Evolutionary conservation across 53 echinoderm and acorn worm species (phyloP), one percentile per base, ranked within the genome.

Genomic region (Astropecten irregularis): DNA sequence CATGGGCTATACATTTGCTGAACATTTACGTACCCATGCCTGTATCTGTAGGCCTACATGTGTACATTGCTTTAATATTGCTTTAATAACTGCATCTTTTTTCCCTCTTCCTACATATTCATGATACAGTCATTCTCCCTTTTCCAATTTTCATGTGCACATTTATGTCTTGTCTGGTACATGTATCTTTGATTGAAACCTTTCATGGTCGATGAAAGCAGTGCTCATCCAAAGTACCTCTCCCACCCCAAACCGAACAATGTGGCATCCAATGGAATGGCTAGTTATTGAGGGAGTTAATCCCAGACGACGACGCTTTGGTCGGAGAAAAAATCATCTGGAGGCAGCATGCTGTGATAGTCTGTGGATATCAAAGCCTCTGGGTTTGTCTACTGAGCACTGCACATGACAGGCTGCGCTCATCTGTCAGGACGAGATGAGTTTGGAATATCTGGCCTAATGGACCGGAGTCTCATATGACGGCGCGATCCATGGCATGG

Each of bases 151-250:
- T n/a, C n/a, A n/a, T n/a, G n/a, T n/a, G n/a, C n/a, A n/a, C n/a
- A n/a, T n/a, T n/a, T n/a, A n/a, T n/a, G n/a, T n/a, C n/a, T n/a
- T n/a, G n/a, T n/a, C n/a, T n/a, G n/a, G n/a, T n/a, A n/a, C n/a
- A n/a, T n/a, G 39, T 58, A 76, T 58, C 58, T 26, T 38, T 74
- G 74, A 74, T 76, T 57, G 58, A 57, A 58, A 57, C 27, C 40
- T 26, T 29, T 18, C 30, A 56, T 76, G 28, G 30, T 21, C 49
- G 71, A 52, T 71, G 53, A 71, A 71, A 71, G 71, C 26, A 38
- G 18, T 25, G 56, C 37, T 76, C 57, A 57, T 76, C 58, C 22
- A 39, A n/a, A n/a, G n/a, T n/a, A n/a, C n/a, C n/a, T n/a, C n/a
- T n/a, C n/a, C n/a, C n/a, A 19, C 58, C 13, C 26, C 40, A 35